These are phyloP conservation scores for Syngnathus floridae DNA, from an alignment of 2,113 vertebrate genomes.

Conservation along the genomic window DNA sequence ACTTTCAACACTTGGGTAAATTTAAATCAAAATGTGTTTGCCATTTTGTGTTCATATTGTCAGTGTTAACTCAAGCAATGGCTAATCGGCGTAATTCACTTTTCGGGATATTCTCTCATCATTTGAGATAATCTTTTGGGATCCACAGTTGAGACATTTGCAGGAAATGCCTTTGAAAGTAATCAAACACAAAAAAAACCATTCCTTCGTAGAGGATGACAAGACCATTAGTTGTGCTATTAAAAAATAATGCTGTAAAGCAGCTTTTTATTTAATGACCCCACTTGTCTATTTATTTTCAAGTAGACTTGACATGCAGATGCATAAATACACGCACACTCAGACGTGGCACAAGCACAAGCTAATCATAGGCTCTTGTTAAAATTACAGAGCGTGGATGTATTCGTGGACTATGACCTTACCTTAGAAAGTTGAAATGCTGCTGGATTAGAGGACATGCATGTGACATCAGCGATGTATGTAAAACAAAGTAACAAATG, in stretches of 20 bases:
- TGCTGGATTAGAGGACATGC: slow-evolving; percentile 1
- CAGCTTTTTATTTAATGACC: slow-evolving; percentile 37
- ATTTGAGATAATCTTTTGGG: slow-evolving; percentile 2
- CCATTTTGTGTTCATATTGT: neutral
- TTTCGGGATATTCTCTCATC: slow-evolving; percentile 5
- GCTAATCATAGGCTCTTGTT: slow-evolving; percentile 47
- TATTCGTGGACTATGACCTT: slow-evolving; percentile 40
- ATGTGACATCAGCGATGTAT: slow-evolving; percentile 12
- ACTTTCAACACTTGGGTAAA: neutral
- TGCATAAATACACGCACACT: slow-evolving; percentile 24
- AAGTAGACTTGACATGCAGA: slow-evolving; percentile 27
- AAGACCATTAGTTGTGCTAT: slow-evolving; percentile 12
- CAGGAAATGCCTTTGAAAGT: neutral
- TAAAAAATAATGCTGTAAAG: slow-evolving; percentile 10
- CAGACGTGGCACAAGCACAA: neutral
- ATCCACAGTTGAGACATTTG: neutral
- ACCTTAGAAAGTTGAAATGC: slow-evolving; percentile 21
- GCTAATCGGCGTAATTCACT: slow-evolving; percentile 5
- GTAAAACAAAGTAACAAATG: slow-evolving; percentile 12
- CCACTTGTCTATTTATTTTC: slow-evolving; percentile 38
- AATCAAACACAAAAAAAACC: slow-evolving; percentile 1
- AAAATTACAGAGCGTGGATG: slow-evolving; percentile 56
- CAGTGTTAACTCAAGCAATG: neutral
- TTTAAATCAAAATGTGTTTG: neutral
- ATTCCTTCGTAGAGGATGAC: slow-evolving; percentile 6